Percentiles rank a stretch among this genome's conserved stretches.
Evolutionary conservation across 2,888 invertebrate genomes (phyloP).

Genomic region (Drosophila peninsularis): DNA sequence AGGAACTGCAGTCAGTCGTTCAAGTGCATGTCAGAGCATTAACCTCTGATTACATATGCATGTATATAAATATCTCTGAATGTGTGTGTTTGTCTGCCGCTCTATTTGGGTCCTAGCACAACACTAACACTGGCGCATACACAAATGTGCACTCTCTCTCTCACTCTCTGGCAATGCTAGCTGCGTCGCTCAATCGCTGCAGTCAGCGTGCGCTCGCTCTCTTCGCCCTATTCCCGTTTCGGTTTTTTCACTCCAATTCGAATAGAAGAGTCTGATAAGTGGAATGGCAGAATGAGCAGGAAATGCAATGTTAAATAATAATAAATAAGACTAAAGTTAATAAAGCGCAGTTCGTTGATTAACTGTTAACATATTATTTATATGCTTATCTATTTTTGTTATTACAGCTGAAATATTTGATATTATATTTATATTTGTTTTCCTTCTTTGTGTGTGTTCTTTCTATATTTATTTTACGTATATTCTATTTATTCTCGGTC

Average conservation of each 20-base stretch:
- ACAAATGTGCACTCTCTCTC: constrained; percentile 9
- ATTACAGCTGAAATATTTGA: constrained; percentile 2
- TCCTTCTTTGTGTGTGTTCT: constrained; percentile 2
- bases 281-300: constrained; percentile 10
- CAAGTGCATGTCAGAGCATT: constrained; percentile 82
- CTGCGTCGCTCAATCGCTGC: constrained; percentile 9
- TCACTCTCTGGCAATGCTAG: constrained; percentile 2
- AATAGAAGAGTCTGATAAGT: constrained; percentile 54
- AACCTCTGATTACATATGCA: constrained; percentile 59
- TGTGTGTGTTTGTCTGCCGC: constrained; percentile 15
- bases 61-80: constrained; percentile 3
- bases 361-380: background rate
- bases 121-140: constrained; percentile 50
- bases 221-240: constrained; percentile 17
- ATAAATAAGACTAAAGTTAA: constrained; percentile 5
- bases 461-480: constrained; percentile 28
- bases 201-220: constrained; percentile 14
- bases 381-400: constrained; percentile 1
- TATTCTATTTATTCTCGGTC: constrained; percentile 44
- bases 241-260: constrained; percentile 53
- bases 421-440: background rate
- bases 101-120: constrained; percentile 75
- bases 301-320: constrained; percentile 26
- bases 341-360: background rate
- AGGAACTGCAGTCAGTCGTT: constrained; percentile 79